Conservation (phyloP, 2,888 invertebrate genomes). For the Himalopsyche anomala region DNA sequence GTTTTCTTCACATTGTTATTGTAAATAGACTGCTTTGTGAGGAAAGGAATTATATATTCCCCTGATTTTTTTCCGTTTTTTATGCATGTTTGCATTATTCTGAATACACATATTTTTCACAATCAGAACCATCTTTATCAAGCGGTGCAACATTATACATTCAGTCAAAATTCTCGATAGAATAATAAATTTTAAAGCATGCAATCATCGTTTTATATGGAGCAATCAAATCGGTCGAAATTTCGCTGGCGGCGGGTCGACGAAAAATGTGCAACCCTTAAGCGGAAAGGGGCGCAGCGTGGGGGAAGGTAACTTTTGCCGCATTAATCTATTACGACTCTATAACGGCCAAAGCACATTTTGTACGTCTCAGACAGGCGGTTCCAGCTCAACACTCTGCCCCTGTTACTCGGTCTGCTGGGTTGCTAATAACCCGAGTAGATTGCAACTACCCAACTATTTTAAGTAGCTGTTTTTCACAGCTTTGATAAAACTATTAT, state of each 20-base stretch:
- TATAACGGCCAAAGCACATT: constrained; percentile 57
- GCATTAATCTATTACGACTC: constrained; percentile 60
- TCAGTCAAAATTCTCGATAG: neutral
- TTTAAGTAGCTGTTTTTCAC: neutral
- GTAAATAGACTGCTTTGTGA: too few species aligned
- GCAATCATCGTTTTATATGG: constrained; percentile 26
- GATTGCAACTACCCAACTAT: constrained; percentile 34
- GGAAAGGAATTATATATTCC: too few species aligned
- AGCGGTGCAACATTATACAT: neutral
- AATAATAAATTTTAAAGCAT: neutral
- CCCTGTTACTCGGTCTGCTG: constrained; percentile 50
- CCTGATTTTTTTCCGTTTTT: too few species aligned
- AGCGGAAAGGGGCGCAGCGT: constrained; percentile 48
- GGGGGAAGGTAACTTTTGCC: constrained; percentile 54
- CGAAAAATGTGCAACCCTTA: constrained; percentile 31
- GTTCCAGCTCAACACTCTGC: constrained; percentile 44
- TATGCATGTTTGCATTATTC: too few species aligned
- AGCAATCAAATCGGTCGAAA: constrained; percentile 34
- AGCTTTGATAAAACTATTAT: neutral
- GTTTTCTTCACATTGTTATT: too few species aligned
- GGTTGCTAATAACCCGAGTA: constrained; percentile 45
- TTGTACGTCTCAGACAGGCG: constrained; percentile 54
- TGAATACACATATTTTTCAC: too few species aligned
- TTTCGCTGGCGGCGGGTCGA: constrained; percentile 3
- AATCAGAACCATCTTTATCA: too few species aligned